A percentile compares a stretch with the other conserved stretches of the same genome.
Evolutionary conservation across 1,140 invertebrate genomes (phyloP).

Genomic region (Eriosoma lanigerum): DNA sequence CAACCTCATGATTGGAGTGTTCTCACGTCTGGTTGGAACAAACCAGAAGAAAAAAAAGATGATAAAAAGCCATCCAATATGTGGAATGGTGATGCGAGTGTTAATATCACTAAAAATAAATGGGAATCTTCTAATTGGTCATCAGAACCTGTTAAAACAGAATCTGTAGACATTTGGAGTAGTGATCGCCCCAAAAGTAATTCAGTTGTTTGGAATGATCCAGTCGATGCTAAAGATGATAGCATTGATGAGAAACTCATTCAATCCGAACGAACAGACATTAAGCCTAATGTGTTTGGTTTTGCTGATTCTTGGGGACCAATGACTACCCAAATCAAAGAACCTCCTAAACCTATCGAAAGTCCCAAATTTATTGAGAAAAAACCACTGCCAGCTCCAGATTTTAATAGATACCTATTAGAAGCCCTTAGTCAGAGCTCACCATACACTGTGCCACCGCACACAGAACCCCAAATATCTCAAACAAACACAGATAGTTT

Average conservation of each 20-base stretch:
- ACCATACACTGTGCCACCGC: slow-evolving; percentile 30
- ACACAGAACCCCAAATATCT: slow-evolving; percentile 48
- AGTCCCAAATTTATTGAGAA: slow-evolving; percentile 45
- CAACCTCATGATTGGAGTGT: slow-evolving; percentile 46
- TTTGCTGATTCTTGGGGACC: slow-evolving; percentile 42
- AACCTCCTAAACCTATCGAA: slow-evolving; percentile 38
- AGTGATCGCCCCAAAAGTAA: slow-evolving; percentile 48
- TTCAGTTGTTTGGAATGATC: slow-evolving; percentile 44
- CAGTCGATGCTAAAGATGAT: slow-evolving; percentile 40
- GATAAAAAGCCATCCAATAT: slow-evolving; percentile 45
- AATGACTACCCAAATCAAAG: slow-evolving; percentile 43
- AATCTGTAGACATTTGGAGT: slow-evolving; percentile 44
- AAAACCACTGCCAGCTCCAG: slow-evolving; percentile 44
- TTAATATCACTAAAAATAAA: slow-evolving; percentile 40
- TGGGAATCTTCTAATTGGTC: slow-evolving; percentile 47
- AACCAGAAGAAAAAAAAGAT: slow-evolving; percentile 45
- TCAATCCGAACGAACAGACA: slow-evolving; percentile 29
- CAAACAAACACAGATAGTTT: slow-evolving; percentile 34
- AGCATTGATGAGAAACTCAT: slow-evolving; percentile 40
- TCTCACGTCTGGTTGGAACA: slow-evolving; percentile 44
- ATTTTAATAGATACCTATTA: slow-evolving; percentile 35
- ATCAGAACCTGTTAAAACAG: slow-evolving; percentile 26
- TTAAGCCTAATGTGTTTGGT: slow-evolving; percentile 42
- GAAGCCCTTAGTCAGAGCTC: slow-evolving; percentile 41
- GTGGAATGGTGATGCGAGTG: slow-evolving; percentile 42